Evolutionary conservation across 2,888 invertebrate species (phyloP).

Genomic region (Galeruca laticollis): DNA sequence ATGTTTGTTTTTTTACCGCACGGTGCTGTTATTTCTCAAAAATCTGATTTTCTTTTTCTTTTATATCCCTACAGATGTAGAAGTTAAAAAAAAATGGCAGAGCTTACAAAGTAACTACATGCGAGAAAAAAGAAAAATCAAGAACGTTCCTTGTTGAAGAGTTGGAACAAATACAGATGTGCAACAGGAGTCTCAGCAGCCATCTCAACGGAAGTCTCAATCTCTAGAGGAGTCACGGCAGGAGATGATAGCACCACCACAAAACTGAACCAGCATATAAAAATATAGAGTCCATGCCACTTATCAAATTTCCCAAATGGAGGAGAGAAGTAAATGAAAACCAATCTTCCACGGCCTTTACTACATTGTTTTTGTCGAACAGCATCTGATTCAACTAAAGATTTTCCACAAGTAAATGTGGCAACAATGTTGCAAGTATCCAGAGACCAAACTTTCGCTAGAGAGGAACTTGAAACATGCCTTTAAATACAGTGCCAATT

Average conservation of each 20-base stretch:
- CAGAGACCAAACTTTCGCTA: constrained; percentile 34
- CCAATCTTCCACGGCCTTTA: too few relatives aligned
- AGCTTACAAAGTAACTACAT: not conserved
- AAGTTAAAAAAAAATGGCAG: not conserved
- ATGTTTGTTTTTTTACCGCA: too few relatives aligned
- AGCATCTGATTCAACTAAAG: not conserved
- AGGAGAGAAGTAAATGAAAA: too few relatives aligned
- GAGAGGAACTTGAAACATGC: constrained; percentile 22
- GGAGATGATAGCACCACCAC: too few relatives aligned
- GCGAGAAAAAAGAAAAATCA: not conserved
- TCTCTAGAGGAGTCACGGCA: not conserved
- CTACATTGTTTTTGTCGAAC: not conserved
- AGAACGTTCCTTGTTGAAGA: not conserved
- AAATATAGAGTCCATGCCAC: too few relatives aligned
- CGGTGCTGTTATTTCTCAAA: too few relatives aligned
- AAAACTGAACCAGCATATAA: too few relatives aligned
- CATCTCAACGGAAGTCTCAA: not conserved
- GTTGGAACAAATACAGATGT: not conserved
- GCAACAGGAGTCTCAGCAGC: not conserved
- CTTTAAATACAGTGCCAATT: constrained; percentile 16
- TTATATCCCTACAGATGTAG: not conserved
- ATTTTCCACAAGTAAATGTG: constrained; percentile 1
- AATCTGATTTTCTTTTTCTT: not conserved
- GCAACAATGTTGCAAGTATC: constrained; percentile 18
- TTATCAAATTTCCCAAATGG: too few relatives aligned